These are phyloP conservation scores for Dendronephthya gigantea DNA, from an alignment of 64 coral and sea anemone species.

Conservation along the genomic window DNA sequence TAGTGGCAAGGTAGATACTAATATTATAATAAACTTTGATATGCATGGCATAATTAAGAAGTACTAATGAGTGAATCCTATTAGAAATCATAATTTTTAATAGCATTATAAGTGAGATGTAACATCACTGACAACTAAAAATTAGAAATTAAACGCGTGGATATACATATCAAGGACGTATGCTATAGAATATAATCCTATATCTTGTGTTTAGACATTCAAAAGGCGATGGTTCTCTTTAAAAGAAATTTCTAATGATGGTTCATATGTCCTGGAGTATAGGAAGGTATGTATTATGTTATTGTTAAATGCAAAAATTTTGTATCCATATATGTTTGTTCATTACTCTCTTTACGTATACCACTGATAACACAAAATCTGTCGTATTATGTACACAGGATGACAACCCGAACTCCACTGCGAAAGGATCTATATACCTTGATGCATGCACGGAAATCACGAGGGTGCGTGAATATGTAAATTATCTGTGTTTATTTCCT, in stretches of 20 bases:
- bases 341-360: no score
- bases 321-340: neutral
- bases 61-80: neutral
- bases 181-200: no score
- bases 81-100: neutral
- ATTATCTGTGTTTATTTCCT: neutral
- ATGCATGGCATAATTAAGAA: no score
- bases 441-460: constrained; percentile 91
- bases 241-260: constrained; percentile 90
- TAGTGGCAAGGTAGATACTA: constrained; percentile 80
- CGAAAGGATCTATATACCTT: constrained; percentile 73
- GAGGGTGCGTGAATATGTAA: constrained; percentile 40
- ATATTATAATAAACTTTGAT: no score
- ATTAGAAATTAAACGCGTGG: neutral
- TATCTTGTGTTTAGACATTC: constrained; percentile 45
- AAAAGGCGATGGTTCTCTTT: constrained; percentile 91
- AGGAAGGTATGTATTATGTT: constrained; percentile 48
- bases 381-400: constrained; percentile 31
- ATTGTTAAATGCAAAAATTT: neutral
- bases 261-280: constrained; percentile 89
- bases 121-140: no score
- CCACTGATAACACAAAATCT: no score
- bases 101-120: no score
- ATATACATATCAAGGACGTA: no score
- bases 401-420: constrained; percentile 59